A percentile compares a stretch with the other conserved stretches of the same genome.
Conservation (phyloP, 2,888 invertebrate genomes). For the Kuschelorhynchus macadamiae region DNA sequence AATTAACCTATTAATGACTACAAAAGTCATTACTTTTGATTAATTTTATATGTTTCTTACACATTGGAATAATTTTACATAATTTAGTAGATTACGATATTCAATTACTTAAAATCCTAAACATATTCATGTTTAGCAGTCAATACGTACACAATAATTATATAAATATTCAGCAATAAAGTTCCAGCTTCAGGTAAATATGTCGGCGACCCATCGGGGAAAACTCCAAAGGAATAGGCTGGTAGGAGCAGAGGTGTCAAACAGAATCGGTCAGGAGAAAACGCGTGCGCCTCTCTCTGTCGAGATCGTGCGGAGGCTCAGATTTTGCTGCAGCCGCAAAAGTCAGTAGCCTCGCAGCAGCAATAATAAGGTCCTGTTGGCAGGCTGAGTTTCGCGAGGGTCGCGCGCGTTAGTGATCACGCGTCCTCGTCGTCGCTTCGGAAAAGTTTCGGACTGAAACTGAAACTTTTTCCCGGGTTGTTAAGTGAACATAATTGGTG, state of each 20-base stretch:
- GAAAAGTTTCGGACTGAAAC: too few species aligned
- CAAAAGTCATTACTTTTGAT: too few species aligned
- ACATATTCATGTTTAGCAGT: too few species aligned
- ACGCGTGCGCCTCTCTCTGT: slow-evolving; percentile 57
- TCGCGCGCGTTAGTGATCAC: background rate
- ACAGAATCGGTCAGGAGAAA: slow-evolving; percentile 60
- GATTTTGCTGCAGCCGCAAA: slow-evolving; percentile 60
- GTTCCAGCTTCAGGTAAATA: slow-evolving; percentile 33
- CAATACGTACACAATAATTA: background rate
- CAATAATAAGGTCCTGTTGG: background rate
- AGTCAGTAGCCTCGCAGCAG: slow-evolving; percentile 63
- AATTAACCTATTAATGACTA: too few species aligned
- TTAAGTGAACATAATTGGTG: too few species aligned
- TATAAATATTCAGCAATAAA: background rate
- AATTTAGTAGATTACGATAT: background rate
- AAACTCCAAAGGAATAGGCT: slow-evolving; percentile 38
- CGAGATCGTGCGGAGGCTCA: slow-evolving; percentile 56
- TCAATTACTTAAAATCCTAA: too few species aligned
- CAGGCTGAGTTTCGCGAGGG: background rate
- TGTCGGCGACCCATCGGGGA: slow-evolving; percentile 28
- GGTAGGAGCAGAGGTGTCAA: slow-evolving; percentile 62
- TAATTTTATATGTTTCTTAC: too few species aligned
- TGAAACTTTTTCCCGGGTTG: too few species aligned
- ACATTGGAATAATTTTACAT: too few species aligned
- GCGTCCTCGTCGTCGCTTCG: background rate